Evolutionary conservation across 2,888 invertebrate species (phyloP).

Genomic region (Rhagonycha lutea): DNA sequence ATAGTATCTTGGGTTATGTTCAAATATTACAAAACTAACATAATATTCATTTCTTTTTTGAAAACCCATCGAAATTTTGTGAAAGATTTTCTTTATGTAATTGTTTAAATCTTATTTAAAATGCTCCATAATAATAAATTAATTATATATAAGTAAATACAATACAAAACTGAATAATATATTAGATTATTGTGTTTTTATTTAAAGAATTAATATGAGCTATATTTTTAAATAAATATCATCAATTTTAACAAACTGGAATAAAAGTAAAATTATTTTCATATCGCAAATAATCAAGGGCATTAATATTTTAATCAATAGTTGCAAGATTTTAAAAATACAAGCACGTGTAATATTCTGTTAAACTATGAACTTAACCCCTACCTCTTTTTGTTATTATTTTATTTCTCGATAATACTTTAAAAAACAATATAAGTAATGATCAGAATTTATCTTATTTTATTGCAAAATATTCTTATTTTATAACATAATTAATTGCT

Average conservation of each 20-base stretch:
- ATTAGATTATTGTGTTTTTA: too few relatives aligned
- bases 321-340: neutral
- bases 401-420: neutral
- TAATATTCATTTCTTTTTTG: neutral
- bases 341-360: neutral
- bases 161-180: too few relatives aligned
- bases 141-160: too few relatives aligned
- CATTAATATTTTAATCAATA: neutral
- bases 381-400: neutral
- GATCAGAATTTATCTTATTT: neutral
- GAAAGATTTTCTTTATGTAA: neutral
- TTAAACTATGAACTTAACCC: slow-evolving; percentile 7
- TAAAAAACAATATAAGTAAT: neutral
- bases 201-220: too few relatives aligned
- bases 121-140: too few relatives aligned
- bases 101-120: too few relatives aligned
- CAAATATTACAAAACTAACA: too few relatives aligned
- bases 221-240: too few relatives aligned
- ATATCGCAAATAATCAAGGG: neutral
- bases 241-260: too few relatives aligned
- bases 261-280: too few relatives aligned
- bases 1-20: too few relatives aligned
- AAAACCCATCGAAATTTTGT: neutral
- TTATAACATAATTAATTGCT: neutral
- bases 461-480: neutral